Conservation (phyloP, 1,140 invertebrate species). For the Contarinia nasturtii region DNA sequence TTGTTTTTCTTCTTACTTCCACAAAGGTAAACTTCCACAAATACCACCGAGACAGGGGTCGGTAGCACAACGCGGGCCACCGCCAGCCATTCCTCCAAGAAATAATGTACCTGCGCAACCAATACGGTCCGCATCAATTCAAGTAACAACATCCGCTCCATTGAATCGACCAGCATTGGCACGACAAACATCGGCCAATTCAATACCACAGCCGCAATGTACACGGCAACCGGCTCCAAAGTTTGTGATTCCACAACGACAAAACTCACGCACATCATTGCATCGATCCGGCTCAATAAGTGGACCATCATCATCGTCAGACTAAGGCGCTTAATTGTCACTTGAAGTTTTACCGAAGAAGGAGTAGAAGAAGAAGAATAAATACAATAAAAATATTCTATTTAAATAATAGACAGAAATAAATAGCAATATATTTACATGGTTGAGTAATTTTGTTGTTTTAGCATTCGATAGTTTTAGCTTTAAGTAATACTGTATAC, state of each 20-base stretch:
- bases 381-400: too few relatives aligned
- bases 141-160: constrained; percentile 7
- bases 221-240: constrained; percentile 28
- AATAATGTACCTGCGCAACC: constrained; percentile 11
- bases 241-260: constrained; percentile 34
- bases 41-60: constrained; percentile 17
- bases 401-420: too few relatives aligned
- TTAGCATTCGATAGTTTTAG: too few relatives aligned
- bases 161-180: constrained; percentile 6
- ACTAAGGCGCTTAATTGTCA: too few relatives aligned
- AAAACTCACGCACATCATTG: constrained; percentile 6
- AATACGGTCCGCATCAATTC: constrained; percentile 16
- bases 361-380: too few relatives aligned
- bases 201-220: constrained; percentile 20
- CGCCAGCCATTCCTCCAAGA: constrained; percentile 25
- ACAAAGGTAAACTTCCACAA: constrained; percentile 9
- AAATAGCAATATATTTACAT: too few relatives aligned
- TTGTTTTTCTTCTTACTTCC: too few relatives aligned
- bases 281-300: background rate
- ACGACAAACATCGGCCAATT: constrained; percentile 19
- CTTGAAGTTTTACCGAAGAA: too few relatives aligned
- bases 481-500: too few relatives aligned
- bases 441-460: too few relatives aligned
- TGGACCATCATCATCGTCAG: background rate
- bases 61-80: constrained; percentile 19